phyloP scores from a whole-genome alignment of 2,888 invertebrate species.

The Antheraea assamensis region DNA sequence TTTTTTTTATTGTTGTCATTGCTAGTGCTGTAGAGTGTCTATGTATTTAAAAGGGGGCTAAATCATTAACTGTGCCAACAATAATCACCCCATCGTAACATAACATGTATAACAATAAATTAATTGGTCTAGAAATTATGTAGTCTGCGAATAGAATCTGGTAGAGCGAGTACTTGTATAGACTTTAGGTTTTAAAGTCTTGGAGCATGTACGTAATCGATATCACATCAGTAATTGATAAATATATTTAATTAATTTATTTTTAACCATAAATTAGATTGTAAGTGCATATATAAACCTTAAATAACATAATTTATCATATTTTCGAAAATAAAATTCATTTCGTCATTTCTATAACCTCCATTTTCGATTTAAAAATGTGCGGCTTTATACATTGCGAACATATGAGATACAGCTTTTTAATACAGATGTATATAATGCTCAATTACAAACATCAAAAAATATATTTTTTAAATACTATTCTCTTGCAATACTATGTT shows the following conservation, averaged over 20 bases:
- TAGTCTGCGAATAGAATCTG: slow-evolving; percentile 14
- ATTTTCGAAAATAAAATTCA: slow-evolving; percentile 33
- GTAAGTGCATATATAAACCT: slow-evolving; percentile 56
- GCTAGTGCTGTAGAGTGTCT: slow-evolving; percentile 43
- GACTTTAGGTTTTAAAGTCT: slow-evolving; percentile 80
- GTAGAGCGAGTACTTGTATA: slow-evolving; percentile 72
- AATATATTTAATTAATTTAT: slow-evolving; percentile 67
- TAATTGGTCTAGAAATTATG: slow-evolving; percentile 1
- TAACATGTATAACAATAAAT: slow-evolving; percentile 14
- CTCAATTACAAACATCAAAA: slow-evolving; percentile 42
- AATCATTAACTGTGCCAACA: slow-evolving; percentile 35
- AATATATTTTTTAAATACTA: not conserved
- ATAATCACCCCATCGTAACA: slow-evolving; percentile 37
- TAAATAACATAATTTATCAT: slow-evolving; percentile 46
- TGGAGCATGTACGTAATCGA: slow-evolving; percentile 69
- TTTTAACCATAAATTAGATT: slow-evolving; percentile 66
- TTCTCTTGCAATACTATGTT: no score
- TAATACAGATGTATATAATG: slow-evolving; percentile 60
- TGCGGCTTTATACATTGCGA: slow-evolving; percentile 64
- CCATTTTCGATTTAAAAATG: slow-evolving; percentile 48
- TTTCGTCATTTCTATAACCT: slow-evolving; percentile 34
- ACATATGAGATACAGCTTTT: slow-evolving; percentile 53
- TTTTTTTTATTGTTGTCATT: slow-evolving; percentile 41
- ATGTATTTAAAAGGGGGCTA: slow-evolving; percentile 27
- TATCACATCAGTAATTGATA: slow-evolving; percentile 58